phyloP scores from a whole-genome alignment of 2,113 vertebrate species.

The Pardalotus punctatus region DNA sequence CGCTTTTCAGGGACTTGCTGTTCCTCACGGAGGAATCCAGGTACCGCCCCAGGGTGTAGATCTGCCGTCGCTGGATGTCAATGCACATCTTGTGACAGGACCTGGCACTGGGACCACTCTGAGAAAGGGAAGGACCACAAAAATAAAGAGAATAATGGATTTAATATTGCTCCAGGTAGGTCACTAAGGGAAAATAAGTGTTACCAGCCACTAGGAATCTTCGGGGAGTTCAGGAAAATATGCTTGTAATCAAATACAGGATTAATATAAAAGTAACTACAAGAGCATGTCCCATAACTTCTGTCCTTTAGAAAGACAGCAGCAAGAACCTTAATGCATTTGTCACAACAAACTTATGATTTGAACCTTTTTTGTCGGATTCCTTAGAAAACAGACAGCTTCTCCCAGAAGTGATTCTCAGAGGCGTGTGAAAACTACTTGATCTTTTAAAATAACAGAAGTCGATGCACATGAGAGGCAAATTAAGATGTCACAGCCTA shows the following conservation, averaged over 20 bases:
- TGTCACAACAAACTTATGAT: neutral
- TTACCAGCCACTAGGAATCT: neutral
- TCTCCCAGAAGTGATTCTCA: neutral
- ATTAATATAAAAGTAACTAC: neutral
- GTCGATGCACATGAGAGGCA: conserved; percentile 10
- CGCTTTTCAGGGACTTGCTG: conserved; percentile 97
- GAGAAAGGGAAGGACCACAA: neutral
- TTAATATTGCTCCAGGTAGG: neutral
- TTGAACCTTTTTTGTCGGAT: neutral
- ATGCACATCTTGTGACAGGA: conserved; percentile 99
- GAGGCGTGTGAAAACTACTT: conserved; percentile 19
- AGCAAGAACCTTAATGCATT: neutral
- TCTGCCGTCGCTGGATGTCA: conserved; percentile 92
- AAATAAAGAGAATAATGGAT: neutral
- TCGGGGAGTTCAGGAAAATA: neutral
- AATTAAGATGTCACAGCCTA: conserved; percentile 54
- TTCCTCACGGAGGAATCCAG: conserved; percentile 97
- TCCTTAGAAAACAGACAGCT: neutral
- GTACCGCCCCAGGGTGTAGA: conserved; percentile 96
- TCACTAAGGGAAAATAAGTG: neutral
- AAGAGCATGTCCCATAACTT: neutral
- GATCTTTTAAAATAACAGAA: conserved; percentile 50
- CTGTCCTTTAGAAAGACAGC: neutral
- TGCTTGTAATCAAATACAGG: neutral
- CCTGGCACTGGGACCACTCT: conserved; percentile 95